phyloP scores from a whole-genome alignment of 2,888 invertebrate species.

The Cryptocephalus moraei region DNA sequence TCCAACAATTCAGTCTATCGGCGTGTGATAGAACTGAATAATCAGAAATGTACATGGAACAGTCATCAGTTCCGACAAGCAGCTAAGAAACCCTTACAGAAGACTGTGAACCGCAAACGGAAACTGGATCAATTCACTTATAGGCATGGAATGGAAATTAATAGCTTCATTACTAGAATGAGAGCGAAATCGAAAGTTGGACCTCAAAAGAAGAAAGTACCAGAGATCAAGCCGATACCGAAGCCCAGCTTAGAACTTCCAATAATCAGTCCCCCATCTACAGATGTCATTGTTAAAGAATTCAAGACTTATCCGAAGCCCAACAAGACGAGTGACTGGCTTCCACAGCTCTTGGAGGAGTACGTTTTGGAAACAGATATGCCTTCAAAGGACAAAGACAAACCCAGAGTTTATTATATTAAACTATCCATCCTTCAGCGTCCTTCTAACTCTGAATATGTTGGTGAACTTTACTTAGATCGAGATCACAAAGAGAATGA shows the following conservation, averaged over 20 bases:
- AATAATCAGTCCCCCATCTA: conserved; percentile 4
- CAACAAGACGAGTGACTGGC: conserved; percentile 38
- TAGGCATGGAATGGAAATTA: conserved; percentile 66
- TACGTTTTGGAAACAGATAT: conserved; percentile 81
- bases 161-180: conserved; percentile 53
- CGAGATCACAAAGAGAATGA: conserved; percentile 49
- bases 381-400: conserved; percentile 39
- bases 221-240: conserved; percentile 9
- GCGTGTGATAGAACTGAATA: conserved; percentile 65
- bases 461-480: conserved; percentile 85
- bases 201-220: conserved; percentile 40
- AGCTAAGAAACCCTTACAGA: conserved; percentile 68
- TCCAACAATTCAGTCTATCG: conserved; percentile 75
- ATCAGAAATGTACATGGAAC: conserved; percentile 62
- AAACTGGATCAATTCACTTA: conserved; percentile 78
- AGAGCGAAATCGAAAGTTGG: conserved; percentile 38
- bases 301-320: conserved; percentile 37
- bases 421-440: conserved; percentile 79
- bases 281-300: conserved; percentile 24
- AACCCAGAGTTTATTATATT: conserved; percentile 58
- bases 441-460: conserved; percentile 78
- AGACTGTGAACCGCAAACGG: conserved; percentile 73
- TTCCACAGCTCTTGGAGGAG: conserved; percentile 73
- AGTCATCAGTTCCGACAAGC: conserved; percentile 64
- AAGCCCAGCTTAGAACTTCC: conserved; percentile 12